These are phyloP conservation scores for Yponomeuta cagnagella DNA, from an alignment of 2,888 invertebrate genomes.

Conservation along the genomic window DNA sequence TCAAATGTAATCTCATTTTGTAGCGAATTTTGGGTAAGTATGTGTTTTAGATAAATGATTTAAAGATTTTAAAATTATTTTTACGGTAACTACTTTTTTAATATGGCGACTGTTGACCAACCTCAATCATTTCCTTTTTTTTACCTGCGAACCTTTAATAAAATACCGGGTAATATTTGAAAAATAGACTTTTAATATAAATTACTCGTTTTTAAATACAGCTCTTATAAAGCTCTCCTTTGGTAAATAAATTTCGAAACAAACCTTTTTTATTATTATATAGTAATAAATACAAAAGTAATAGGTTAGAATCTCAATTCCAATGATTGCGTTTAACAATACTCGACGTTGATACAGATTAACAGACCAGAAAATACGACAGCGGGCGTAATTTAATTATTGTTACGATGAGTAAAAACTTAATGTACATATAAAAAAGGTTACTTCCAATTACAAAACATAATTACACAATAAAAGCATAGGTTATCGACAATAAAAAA, in stretches of 20 bases:
- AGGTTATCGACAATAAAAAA: constrained; percentile 34
- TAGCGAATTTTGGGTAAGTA: no score
- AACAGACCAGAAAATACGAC: constrained; percentile 41
- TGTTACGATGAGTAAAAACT: not conserved
- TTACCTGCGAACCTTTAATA: not conserved
- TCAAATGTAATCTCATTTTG: no score
- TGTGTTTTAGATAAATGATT: no score
- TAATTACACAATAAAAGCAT: constrained; percentile 48
- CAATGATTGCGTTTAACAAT: constrained; percentile 14
- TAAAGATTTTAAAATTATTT: no score
- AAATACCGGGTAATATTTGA: constrained; percentile 25
- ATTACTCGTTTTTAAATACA: constrained; percentile 54
- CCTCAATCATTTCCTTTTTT: no score
- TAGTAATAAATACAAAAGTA: constrained; percentile 48
- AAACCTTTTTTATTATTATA: constrained; percentile 32
- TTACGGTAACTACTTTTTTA: no score
- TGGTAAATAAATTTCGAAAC: constrained; percentile 15
- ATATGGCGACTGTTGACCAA: no score
- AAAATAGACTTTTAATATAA: constrained; percentile 70
- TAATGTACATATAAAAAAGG: not conserved
- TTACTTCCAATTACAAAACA: constrained; percentile 24
- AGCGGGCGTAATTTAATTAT: constrained; percentile 35
- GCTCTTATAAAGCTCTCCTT: constrained; percentile 20
- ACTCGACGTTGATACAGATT: constrained; percentile 22
- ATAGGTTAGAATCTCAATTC: constrained; percentile 24